phyloP scores from a whole-genome alignment of 2,888 invertebrate genomes.

The Heliconius charithonia region DNA sequence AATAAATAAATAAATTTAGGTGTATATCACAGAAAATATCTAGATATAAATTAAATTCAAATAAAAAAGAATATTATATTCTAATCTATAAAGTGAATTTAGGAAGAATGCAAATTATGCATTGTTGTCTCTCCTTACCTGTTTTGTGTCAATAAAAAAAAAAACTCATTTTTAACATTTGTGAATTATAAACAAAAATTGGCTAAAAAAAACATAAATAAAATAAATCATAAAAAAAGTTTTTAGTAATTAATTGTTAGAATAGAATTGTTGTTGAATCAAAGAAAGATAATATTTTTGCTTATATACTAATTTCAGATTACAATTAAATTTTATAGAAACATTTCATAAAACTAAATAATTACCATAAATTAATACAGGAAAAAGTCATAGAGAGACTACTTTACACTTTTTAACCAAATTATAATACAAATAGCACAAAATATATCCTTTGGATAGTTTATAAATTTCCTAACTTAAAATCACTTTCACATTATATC shows the following conservation, averaged over 20 bases:
- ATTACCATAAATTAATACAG: not conserved
- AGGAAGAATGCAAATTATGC: not conserved
- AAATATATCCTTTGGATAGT: slow-evolving; percentile 12
- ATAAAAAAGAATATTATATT: not conserved
- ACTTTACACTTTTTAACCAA: not conserved
- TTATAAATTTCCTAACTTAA: not conserved
- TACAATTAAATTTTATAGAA: not conserved
- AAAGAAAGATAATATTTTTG: not conserved
- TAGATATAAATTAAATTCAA: slow-evolving; percentile 1
- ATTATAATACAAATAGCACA: not conserved
- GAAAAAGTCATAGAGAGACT: not conserved
- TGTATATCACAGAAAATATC: slow-evolving; percentile 26
- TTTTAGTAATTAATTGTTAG: not conserved
- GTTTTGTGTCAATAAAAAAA: not conserved
- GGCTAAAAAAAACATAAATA: too few species aligned
- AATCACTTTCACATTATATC: slow-evolving; percentile 18
- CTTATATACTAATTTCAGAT: not conserved
- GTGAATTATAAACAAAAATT: not conserved
- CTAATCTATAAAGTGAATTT: not conserved
- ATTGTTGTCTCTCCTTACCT: not conserved
- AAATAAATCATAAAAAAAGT: too few species aligned
- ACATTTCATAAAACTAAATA: not conserved
- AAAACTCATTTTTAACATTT: not conserved
- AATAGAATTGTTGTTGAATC: not conserved
- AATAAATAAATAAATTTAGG: slow-evolving; percentile 23